These are phyloP conservation scores for Zosterops pallidus DNA, from an alignment of 2,113 vertebrate species.

Conservation along the genomic window DNA sequence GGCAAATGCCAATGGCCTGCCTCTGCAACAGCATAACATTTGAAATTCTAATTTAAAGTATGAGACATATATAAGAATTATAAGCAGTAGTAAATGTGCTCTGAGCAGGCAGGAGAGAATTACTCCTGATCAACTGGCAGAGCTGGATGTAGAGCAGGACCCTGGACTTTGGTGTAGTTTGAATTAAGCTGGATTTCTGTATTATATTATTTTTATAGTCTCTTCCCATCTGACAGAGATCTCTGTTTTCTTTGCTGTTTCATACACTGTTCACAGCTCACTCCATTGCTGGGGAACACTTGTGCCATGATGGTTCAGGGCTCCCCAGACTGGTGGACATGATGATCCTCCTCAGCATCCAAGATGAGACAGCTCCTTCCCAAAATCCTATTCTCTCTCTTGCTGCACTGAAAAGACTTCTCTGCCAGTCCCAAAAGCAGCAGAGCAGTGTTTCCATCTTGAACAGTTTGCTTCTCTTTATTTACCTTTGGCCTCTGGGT, in stretches of 20 bases:
- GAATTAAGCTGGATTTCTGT: conserved; percentile 21
- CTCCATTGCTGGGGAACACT: background rate
- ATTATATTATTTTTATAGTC: conserved; percentile 32
- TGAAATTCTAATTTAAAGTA: background rate
- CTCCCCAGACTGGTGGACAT: background rate
- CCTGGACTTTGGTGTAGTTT: background rate
- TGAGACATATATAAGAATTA: background rate
- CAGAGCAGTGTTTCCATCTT: background rate
- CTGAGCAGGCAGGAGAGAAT: background rate
- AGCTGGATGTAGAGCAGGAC: conserved; percentile 20
- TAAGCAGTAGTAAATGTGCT: conserved; percentile 4
- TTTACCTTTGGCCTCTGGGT: conserved; percentile 42
- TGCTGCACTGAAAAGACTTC: background rate
- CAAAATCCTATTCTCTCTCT: background rate
- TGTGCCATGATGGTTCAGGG: background rate
- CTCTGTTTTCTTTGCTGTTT: background rate
- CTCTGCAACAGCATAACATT: background rate
- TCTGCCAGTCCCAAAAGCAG: background rate
- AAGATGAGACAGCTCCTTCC: background rate
- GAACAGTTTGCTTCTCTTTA: conserved; percentile 15
- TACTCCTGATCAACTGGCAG: background rate
- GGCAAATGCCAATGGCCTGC: background rate
- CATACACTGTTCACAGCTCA: background rate
- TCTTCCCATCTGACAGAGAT: background rate
- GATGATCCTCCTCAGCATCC: background rate